Evolutionary conservation across 2,888 invertebrate species (phyloP).

Genomic region (Cyclophora albipunctata): DNA sequence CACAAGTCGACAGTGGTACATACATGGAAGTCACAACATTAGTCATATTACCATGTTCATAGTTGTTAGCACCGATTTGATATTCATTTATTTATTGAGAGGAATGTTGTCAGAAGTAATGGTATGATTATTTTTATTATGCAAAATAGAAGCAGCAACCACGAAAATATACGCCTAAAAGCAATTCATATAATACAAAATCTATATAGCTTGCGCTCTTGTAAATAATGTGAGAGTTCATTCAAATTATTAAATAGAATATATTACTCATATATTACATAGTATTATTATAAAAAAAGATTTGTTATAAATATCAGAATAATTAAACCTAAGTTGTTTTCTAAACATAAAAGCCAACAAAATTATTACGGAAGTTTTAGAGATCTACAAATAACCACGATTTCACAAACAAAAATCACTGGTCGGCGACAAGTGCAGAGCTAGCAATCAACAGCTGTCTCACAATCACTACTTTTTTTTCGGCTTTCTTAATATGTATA

Average conservation of each 20-base stretch:
- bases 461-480: slow-evolving; percentile 2
- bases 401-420: slow-evolving; percentile 16
- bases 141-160: slow-evolving; percentile 35
- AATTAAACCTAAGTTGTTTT: slow-evolving; percentile 41
- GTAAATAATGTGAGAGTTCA: slow-evolving; percentile 45
- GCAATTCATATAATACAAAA: slow-evolving; percentile 48
- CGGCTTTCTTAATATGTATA: too few species aligned
- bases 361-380: slow-evolving; percentile 30
- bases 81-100: slow-evolving; percentile 8
- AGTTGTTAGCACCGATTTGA: slow-evolving; percentile 17
- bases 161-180: slow-evolving; percentile 32
- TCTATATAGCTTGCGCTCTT: slow-evolving; percentile 37
- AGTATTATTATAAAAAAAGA: slow-evolving; percentile 48
- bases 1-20: too few species aligned
- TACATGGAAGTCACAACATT: not conserved
- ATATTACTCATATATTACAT: slow-evolving; percentile 61
- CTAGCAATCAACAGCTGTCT: too few species aligned
- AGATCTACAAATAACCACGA: slow-evolving; percentile 35
- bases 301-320: slow-evolving; percentile 55
- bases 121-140: slow-evolving; percentile 31
- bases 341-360: slow-evolving; percentile 37
- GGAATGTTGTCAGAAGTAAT: slow-evolving; percentile 33
- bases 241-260: slow-evolving; percentile 59
- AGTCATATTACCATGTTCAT: slow-evolving; percentile 1
- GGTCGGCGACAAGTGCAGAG: slow-evolving; percentile 12